Conservation (phyloP, 2,797 vertebrate species). For the Echiichthys vipera region DNA sequence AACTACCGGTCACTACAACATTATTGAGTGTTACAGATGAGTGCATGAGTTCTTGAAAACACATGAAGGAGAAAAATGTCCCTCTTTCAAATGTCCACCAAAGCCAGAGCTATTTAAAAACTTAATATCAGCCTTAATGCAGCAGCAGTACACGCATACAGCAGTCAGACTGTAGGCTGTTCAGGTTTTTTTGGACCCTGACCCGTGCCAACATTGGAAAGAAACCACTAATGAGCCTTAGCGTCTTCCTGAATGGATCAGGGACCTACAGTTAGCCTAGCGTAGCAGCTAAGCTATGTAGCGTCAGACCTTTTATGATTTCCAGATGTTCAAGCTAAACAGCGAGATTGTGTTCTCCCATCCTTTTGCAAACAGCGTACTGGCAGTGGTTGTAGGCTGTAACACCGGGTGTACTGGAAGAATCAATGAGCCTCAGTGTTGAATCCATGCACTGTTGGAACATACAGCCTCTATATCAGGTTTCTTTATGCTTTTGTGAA, state of each 20-base stretch:
- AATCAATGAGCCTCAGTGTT: conserved; percentile 73
- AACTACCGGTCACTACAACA: no score
- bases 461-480: conserved; percentile 17
- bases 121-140: conserved; percentile 31
- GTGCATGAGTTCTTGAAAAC: neutral
- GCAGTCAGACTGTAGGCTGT: conserved; percentile 1
- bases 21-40: no score
- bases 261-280: conserved; percentile 60
- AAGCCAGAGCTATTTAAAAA: conserved; percentile 45
- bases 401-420: conserved; percentile 18
- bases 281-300: conserved; percentile 41
- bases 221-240: conserved; percentile 64
- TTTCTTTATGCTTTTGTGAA: conserved; percentile 39
- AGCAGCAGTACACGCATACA: conserved; percentile 8
- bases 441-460: conserved; percentile 23
- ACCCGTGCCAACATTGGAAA: conserved; percentile 34
- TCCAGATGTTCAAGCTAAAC: conserved; percentile 80
- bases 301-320: conserved; percentile 61
- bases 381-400: conserved; percentile 30
- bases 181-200: conserved; percentile 44
- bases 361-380: conserved; percentile 56
- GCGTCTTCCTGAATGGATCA: conserved; percentile 39
- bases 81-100: conserved; percentile 17
- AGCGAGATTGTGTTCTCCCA: conserved; percentile 65
- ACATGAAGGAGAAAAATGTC: neutral